Evolutionary conservation across 2,113 vertebrate species (phyloP).

Genomic region (Epinephelus lanceolatus): DNA sequence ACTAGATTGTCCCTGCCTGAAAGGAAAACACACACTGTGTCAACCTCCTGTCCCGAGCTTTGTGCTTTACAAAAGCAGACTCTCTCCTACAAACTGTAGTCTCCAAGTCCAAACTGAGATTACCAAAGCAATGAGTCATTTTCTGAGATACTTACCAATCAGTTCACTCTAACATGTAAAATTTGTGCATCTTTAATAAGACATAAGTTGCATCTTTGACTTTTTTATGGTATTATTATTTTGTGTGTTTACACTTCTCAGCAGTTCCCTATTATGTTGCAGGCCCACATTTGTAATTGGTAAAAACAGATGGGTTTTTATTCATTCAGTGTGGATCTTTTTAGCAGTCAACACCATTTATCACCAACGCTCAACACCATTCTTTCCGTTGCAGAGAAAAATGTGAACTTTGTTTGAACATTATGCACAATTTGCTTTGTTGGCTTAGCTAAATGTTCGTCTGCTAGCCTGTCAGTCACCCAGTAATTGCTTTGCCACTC

Average conservation of each 20-base stretch:
- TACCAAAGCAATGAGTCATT: neutral
- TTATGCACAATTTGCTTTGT: slow-evolving; percentile 43
- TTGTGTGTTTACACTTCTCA: neutral
- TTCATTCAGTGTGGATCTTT: neutral
- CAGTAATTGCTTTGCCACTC: slow-evolving; percentile 64
- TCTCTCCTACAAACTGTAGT: neutral
- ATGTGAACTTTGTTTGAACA: slow-evolving; percentile 47
- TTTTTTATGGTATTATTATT: neutral
- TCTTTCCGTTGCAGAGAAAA: neutral
- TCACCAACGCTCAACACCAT: neutral
- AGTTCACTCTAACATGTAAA: neutral
- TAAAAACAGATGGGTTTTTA: neutral
- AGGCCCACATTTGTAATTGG: neutral
- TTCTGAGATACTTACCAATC: neutral
- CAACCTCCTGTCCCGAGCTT: neutral
- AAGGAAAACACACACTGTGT: neutral
- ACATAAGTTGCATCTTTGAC: neutral
- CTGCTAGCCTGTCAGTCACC: slow-evolving; percentile 52
- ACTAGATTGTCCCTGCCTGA: neutral
- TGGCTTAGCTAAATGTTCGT: slow-evolving; percentile 34
- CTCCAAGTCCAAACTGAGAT: neutral
- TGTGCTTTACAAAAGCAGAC: neutral
- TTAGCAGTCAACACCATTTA: neutral
- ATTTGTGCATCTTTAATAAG: neutral
- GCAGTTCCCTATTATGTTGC: neutral